Evolutionary conservation across 1,140 invertebrate species (phyloP).

Genomic region (Trichonephila clavata): DNA sequence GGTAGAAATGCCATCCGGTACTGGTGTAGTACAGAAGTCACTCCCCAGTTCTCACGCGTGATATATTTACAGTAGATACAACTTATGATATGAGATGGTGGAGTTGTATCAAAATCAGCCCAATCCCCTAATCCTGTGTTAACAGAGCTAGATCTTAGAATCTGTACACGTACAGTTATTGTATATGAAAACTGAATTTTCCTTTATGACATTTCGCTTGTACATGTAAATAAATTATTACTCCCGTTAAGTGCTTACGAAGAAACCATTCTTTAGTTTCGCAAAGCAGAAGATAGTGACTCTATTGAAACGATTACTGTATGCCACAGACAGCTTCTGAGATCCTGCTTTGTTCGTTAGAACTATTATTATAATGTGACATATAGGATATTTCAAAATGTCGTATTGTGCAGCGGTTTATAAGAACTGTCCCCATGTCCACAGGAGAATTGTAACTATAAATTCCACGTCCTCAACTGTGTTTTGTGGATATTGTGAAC

Average conservation of each 20-base stretch:
- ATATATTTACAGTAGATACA: conserved; percentile 54
- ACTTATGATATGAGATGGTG: neutral
- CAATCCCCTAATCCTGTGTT: conserved; percentile 50
- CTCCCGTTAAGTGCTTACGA: conserved; percentile 2
- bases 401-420: conserved; percentile 75
- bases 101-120: conserved; percentile 66
- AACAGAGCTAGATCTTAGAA: conserved; percentile 61
- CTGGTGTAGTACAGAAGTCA: conserved; percentile 58
- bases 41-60: neutral
- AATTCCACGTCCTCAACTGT: conserved; percentile 60
- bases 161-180: conserved; percentile 50
- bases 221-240: conserved; percentile 50
- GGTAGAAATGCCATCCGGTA: conserved; percentile 55
- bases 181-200: neutral
- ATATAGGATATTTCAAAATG: conserved; percentile 71
- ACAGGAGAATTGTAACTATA: conserved; percentile 62
- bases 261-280: conserved; percentile 37
- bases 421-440: conserved; percentile 62
- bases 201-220: conserved; percentile 8
- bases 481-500: conserved; percentile 73
- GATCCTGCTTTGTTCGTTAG: conserved; percentile 65
- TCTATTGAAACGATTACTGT: conserved; percentile 31
- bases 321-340: conserved; percentile 51
- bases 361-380: conserved; percentile 58
- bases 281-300: conserved; percentile 21